Conservation (phyloP, 2,888 invertebrate genomes). For the Rhingia campestris region DNA sequence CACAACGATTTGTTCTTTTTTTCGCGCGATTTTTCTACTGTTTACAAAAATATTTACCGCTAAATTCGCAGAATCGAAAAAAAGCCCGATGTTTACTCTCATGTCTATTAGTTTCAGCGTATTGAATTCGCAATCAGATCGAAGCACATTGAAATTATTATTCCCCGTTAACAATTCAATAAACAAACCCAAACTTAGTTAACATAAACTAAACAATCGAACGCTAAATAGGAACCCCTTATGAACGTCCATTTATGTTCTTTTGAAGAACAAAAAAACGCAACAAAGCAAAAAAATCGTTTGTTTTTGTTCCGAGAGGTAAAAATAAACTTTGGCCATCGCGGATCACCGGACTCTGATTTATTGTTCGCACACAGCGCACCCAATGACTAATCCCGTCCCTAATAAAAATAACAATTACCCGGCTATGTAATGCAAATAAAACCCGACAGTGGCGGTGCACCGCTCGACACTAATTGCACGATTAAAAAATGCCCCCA, state of each 20-base stretch:
- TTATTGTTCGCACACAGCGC: constrained; percentile 49
- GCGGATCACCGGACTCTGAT: constrained; percentile 56
- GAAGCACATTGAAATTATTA: constrained; percentile 30
- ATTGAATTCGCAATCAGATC: background rate
- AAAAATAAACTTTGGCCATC: constrained; percentile 60
- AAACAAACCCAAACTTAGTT: constrained; percentile 55
- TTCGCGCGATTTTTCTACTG: background rate
- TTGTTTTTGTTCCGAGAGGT: constrained; percentile 9
- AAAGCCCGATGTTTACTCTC: constrained; percentile 35
- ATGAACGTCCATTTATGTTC: constrained; percentile 43
- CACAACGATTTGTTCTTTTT: constrained; percentile 25
- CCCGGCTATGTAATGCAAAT: constrained; percentile 67
- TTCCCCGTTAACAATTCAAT: constrained; percentile 35
- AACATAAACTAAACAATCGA: constrained; percentile 45
- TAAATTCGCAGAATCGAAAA: constrained; percentile 3
- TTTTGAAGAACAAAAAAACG: background rate
- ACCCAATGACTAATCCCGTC: constrained; percentile 62
- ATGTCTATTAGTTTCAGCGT: constrained; percentile 15
- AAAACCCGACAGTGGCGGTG: constrained; percentile 55
- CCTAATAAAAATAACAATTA: constrained; percentile 71
- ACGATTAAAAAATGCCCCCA: constrained; percentile 71
- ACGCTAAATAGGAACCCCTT: constrained; percentile 13
- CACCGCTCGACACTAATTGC: constrained; percentile 68
- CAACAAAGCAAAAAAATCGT: background rate
- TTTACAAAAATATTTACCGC: constrained; percentile 18